Evolutionary conservation across 1,140 invertebrate genomes (phyloP).

Genomic region (Solenopsis fugax): DNA sequence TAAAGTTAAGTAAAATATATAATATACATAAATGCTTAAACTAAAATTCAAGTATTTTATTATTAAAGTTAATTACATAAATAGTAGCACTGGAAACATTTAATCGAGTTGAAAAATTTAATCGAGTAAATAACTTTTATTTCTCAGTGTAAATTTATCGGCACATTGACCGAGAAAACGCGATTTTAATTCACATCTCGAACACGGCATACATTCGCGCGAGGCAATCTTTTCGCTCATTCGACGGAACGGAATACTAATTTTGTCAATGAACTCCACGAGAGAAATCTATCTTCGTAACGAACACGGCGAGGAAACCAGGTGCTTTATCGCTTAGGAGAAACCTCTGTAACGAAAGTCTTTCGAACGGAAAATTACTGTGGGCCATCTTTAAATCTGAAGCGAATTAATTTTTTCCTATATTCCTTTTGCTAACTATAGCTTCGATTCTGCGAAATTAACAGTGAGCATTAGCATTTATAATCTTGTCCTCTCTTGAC

Average conservation of each 20-base stretch:
- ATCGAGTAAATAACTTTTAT: no score
- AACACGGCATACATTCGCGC: slow-evolving; percentile 37
- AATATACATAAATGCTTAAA: no score
- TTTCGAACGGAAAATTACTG: neutral
- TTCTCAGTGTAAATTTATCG: slow-evolving; percentile 3
- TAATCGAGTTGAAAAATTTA: no score
- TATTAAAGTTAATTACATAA: no score
- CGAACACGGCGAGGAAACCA: no score
- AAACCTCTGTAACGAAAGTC: slow-evolving; percentile 22
- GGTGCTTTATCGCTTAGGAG: neutral
- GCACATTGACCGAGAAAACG: slow-evolving; percentile 18
- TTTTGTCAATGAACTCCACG: neutral
- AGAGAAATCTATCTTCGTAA: slow-evolving; percentile 12
- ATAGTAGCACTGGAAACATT: no score
- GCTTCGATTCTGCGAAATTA: neutral
- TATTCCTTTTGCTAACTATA: neutral
- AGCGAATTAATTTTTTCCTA: neutral
- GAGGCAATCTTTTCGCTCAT: slow-evolving; percentile 15
- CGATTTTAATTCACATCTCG: slow-evolving; percentile 41
- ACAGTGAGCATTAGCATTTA: neutral
- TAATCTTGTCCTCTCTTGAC: slow-evolving; percentile 17
- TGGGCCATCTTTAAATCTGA: neutral
- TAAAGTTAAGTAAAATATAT: no score
- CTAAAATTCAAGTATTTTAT: no score
- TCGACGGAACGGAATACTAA: slow-evolving; percentile 45